Evolutionary conservation across 1,140 invertebrate genomes (phyloP).

Genomic region (Papilio xuthus): DNA sequence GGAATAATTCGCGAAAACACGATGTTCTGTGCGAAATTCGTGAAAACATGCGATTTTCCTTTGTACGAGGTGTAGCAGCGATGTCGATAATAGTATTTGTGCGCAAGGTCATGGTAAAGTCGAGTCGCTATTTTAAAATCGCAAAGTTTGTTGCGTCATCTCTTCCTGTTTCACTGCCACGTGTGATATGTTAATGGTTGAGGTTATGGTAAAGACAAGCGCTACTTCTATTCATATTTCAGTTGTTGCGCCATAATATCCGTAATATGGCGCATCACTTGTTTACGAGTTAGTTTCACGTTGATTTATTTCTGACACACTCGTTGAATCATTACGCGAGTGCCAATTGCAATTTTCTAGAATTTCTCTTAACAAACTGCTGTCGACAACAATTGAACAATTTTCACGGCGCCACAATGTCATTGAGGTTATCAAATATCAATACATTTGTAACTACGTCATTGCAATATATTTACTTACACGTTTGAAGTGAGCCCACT

Average conservation of each 20-base stretch:
- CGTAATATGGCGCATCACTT: slow-evolving; percentile 2
- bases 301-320: slow-evolving; percentile 18
- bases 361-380: slow-evolving; percentile 7
- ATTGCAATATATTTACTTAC: slow-evolving; percentile 18
- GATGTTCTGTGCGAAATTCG: slow-evolving; percentile 71
- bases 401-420: slow-evolving; percentile 31
- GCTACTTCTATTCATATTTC: slow-evolving; percentile 2
- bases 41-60: slow-evolving; percentile 70
- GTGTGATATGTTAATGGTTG: neutral
- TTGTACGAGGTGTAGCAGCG: slow-evolving; percentile 53
- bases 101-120: slow-evolving; percentile 75
- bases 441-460: slow-evolving; percentile 14
- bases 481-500: slow-evolving; percentile 9
- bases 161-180: slow-evolving; percentile 2
- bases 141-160: slow-evolving; percentile 5
- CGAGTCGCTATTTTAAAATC: slow-evolving; percentile 61
- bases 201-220: slow-evolving; percentile 9
- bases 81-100: slow-evolving; percentile 67
- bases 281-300: slow-evolving; percentile 26
- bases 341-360: slow-evolving; percentile 1
- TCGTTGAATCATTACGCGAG: slow-evolving; percentile 29
- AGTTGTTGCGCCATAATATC: slow-evolving; percentile 24
- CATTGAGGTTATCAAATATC: slow-evolving; percentile 29
- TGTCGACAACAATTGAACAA: slow-evolving; percentile 4
- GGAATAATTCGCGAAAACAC: slow-evolving; percentile 77